Percentiles rank a stretch among this genome's conserved stretches.
Conservation (phyloP, 2,113 vertebrate genomes). For the Smithornis capensis region DNA sequence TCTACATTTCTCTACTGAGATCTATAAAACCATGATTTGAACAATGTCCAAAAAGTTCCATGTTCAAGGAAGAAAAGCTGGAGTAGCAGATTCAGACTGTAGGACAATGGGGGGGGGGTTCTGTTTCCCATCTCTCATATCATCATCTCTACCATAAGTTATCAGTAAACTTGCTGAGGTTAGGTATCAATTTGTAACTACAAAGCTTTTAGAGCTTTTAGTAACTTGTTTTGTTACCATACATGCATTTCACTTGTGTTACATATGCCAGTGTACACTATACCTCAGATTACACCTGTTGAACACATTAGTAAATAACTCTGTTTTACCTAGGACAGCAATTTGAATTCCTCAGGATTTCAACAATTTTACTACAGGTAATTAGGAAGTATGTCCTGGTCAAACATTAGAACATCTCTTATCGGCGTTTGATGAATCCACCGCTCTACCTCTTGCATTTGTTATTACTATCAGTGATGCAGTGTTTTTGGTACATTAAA, state of each 20-base stretch:
- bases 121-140: background rate
- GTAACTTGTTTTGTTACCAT: background rate
- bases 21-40: background rate
- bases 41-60: background rate
- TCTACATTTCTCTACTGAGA: background rate
- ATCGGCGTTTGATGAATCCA: background rate
- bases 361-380: background rate
- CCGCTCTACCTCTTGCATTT: background rate
- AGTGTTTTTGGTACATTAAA: background rate
- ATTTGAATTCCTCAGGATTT: background rate
- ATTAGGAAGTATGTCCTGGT: background rate
- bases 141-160: background rate
- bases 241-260: fast-evolving
- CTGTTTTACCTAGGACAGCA: background rate
- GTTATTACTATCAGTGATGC: background rate
- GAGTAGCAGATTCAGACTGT: background rate
- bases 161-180: background rate
- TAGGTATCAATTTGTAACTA: background rate
- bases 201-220: background rate
- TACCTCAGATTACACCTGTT: background rate
- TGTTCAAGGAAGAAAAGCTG: background rate
- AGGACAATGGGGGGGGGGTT: background rate
- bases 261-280: fast-evolving
- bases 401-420: background rate
- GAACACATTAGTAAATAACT: background rate